Conservation (phyloP, 2,888 invertebrate species). For the Coremacera marginata region DNA sequence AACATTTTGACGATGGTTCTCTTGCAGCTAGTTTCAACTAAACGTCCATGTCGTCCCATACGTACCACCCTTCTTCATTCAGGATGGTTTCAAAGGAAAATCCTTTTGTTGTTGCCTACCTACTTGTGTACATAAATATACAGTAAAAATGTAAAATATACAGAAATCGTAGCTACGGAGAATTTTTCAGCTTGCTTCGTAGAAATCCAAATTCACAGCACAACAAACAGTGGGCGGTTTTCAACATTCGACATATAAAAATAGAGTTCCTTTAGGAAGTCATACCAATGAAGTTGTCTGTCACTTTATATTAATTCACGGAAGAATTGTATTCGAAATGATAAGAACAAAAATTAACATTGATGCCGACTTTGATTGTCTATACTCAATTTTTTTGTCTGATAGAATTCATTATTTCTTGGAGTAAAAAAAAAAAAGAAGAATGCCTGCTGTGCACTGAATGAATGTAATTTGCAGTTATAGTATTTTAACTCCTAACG, state of each 20-base stretch:
- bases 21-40: constrained; percentile 2
- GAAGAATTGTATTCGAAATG: neutral
- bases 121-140: neutral
- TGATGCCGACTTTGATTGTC: constrained; percentile 12
- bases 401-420: neutral
- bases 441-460: constrained; percentile 5
- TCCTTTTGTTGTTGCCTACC: neutral
- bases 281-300: constrained; percentile 25
- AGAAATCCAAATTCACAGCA: neutral
- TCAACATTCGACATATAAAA: neutral
- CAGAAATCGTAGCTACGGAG: neutral
- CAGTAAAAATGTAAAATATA: neutral
- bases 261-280: neutral
- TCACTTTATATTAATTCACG: constrained; percentile 22
- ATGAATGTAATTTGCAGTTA: constrained; percentile 3
- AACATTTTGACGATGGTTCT: constrained; percentile 25
- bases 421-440: neutral
- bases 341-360: neutral
- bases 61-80: neutral
- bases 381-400: neutral
- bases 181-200: neutral
- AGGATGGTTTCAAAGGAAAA: neutral
- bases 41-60: neutral
- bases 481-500: neutral
- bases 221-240: neutral